phyloP scores from a whole-genome alignment of 2,888 invertebrate genomes.

The Aphodius granarius region DNA sequence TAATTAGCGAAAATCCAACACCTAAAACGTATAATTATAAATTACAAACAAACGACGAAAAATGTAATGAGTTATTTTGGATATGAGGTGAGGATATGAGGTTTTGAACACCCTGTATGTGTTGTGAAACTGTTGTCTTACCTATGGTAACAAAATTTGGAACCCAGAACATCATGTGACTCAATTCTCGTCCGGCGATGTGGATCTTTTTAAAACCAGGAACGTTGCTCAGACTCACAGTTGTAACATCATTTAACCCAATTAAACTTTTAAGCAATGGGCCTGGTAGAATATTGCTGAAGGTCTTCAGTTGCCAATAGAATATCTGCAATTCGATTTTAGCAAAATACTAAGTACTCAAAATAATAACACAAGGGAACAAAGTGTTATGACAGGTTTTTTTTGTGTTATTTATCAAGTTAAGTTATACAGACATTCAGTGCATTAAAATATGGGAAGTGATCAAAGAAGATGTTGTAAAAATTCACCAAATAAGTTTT shows the following conservation, averaged over 20 bases:
- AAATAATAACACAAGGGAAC: background rate
- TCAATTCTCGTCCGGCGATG: slow-evolving; percentile 2
- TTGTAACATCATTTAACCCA: slow-evolving; percentile 6
- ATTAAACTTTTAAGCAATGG: slow-evolving; percentile 4
- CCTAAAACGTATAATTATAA: background rate
- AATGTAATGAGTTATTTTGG: too few species aligned
- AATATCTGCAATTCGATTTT: slow-evolving; percentile 3
- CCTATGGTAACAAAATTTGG: slow-evolving; percentile 16
- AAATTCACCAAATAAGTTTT: too few species aligned
- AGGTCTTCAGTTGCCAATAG: slow-evolving; percentile 11
- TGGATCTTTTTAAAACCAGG: slow-evolving; percentile 16
- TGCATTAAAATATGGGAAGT: too few species aligned
- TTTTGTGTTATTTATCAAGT: too few species aligned
- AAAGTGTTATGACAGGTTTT: background rate
- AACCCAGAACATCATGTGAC: slow-evolving; percentile 16
- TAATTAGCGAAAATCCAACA: slow-evolving; percentile 15
- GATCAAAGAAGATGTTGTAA: too few species aligned
- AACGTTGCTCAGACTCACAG: slow-evolving; percentile 15
- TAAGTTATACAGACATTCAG: too few species aligned
- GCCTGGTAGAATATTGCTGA: slow-evolving; percentile 9
- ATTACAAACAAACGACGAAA: background rate
- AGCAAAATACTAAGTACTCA: background rate
- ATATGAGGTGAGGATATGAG: too few species aligned
- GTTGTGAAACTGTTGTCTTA: background rate
- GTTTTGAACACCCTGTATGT: too few species aligned